These are phyloP conservation scores for Myotis daubentonii DNA, from an alignment of 2,797 vertebrate genomes.

Conservation along the genomic window DNA sequence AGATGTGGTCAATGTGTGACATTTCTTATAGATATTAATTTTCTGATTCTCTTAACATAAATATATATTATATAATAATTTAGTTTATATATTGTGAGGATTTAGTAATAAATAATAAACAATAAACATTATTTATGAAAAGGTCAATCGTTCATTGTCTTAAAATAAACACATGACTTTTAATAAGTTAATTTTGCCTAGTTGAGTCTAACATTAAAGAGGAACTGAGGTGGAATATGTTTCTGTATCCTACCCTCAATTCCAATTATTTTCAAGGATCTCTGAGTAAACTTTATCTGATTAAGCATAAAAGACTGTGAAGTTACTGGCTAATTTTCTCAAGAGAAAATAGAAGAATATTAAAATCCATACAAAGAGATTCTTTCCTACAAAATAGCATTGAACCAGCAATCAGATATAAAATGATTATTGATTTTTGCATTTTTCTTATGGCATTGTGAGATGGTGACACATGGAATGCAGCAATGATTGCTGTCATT, in stretches of 20 bases:
- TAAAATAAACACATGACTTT: slow-evolving; percentile 1
- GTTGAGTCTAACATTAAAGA: not conserved
- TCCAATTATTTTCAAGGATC: slow-evolving; percentile 14
- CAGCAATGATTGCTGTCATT: not conserved
- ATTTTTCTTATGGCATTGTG: slow-evolving; percentile 27
- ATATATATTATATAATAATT: not conserved
- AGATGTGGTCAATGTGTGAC: not conserved
- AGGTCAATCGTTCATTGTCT: not conserved
- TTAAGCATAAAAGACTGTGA: not conserved
- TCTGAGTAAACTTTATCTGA: slow-evolving; percentile 33
- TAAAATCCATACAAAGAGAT: slow-evolving; percentile 51
- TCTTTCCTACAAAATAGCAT: slow-evolving; percentile 13
- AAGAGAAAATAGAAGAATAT: slow-evolving; percentile 55
- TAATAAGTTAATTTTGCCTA: not conserved
- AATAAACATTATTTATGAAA: not conserved
- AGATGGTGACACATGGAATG: not conserved
- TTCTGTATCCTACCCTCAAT: not conserved
- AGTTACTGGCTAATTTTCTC: slow-evolving; percentile 59
- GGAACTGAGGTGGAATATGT: not conserved
- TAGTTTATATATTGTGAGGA: not conserved
- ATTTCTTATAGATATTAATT: not conserved
- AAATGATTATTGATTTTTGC: slow-evolving; percentile 68
- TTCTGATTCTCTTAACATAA: not conserved
- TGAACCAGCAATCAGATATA: slow-evolving; percentile 49
- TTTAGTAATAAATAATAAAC: slow-evolving; percentile 24